Percentiles rank a stretch among this genome's conserved stretches.
Evolutionary conservation across 2,797 vertebrate species (phyloP).

Genomic region (Coilia nasus): DNA sequence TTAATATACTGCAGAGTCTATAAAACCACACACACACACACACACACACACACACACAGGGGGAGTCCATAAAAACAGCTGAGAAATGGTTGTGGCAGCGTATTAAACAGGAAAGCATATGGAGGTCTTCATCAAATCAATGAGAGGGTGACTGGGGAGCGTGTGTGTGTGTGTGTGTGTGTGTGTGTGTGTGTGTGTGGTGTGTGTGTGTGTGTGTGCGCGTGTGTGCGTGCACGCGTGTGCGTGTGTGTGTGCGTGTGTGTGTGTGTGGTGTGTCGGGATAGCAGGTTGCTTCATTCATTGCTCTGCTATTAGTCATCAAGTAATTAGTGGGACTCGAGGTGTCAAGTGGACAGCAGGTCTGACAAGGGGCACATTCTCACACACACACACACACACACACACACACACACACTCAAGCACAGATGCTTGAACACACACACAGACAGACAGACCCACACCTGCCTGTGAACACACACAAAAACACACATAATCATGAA

Average conservation of each 20-base stretch:
- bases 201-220: neutral
- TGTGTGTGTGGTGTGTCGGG: neutral
- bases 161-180: neutral
- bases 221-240: neutral
- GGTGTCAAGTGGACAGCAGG: neutral
- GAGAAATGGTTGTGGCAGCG: neutral
- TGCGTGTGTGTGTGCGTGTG: neutral
- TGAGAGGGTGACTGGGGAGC: neutral
- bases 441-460: too few species aligned
- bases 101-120: neutral
- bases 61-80: slow-evolving; percentile 9
- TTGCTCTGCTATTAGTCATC: slow-evolving; percentile 9
- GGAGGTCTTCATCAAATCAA: slow-evolving; percentile 7
- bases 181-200: neutral
- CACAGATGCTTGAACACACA: too few species aligned
- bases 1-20: slow-evolving; percentile 6
- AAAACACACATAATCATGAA: neutral
- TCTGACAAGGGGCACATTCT: neutral
- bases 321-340: neutral
- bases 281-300: neutral
- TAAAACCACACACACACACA: slow-evolving; percentile 12
- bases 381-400: too few species aligned
- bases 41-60: neutral
- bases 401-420: too few species aligned
- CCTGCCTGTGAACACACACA: neutral